These are phyloP conservation scores for Crypturellus tataupa DNA, from an alignment of 2,797 vertebrate species.

Conservation along the genomic window DNA sequence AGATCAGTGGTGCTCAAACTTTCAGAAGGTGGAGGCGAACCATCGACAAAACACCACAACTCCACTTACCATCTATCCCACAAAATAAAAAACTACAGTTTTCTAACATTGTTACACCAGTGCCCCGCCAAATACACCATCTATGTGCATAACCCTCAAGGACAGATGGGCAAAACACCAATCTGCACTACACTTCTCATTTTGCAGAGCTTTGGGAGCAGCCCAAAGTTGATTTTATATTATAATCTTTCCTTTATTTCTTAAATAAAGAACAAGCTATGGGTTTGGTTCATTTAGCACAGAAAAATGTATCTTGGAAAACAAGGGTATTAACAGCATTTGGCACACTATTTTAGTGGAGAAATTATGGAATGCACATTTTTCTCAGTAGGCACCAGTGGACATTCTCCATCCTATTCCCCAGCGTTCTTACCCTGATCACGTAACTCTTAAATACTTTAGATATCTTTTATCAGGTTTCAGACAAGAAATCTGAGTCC, in stretches of 20 bases:
- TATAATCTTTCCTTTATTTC: background rate
- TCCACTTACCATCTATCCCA: background rate
- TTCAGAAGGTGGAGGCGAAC: background rate
- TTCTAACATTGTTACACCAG: background rate
- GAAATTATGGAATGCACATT: constrained; percentile 2
- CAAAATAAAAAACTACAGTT: background rate
- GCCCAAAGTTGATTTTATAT: background rate
- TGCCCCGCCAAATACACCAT: background rate
- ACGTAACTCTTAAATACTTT: constrained; percentile 5
- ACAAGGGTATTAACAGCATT: background rate
- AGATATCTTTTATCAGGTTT: background rate
- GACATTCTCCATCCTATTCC: background rate
- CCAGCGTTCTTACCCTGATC: background rate
- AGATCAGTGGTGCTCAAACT: background rate
- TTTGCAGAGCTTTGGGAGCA: background rate
- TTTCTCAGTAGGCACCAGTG: background rate
- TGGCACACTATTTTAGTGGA: background rate
- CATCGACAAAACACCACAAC: background rate
- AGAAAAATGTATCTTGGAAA: background rate
- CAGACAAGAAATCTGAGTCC: constrained; percentile 59
- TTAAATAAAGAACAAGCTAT: background rate
- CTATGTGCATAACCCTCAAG: background rate
- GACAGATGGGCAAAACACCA: background rate
- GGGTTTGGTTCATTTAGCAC: background rate
- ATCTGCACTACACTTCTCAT: background rate